Percentiles rank a stretch among this genome's conserved stretches.
phyloP scores from a whole-genome alignment of 1,140 invertebrate species.

The Hypsibius dujardini region DNA sequence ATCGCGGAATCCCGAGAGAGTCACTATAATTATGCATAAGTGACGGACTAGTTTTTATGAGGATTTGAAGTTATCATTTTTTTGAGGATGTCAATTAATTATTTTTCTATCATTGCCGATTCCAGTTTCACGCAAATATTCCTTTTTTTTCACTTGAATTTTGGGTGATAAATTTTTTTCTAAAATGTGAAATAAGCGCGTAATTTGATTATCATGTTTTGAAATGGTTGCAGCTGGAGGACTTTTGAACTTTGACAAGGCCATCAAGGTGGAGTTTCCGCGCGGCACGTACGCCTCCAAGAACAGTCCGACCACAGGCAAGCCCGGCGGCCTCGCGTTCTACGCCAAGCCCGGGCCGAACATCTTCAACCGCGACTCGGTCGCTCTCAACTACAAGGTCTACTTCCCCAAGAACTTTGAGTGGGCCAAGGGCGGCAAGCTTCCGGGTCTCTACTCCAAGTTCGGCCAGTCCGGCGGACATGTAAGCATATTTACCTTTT shows the following conservation, averaged over 20 bases:
- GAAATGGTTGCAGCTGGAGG: not conserved
- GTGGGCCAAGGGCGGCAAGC: constrained; percentile 26
- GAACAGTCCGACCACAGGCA: not conserved
- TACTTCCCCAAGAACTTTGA: constrained; percentile 25
- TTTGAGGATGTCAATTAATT: no score
- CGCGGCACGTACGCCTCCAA: not conserved
- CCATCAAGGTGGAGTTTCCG: not conserved
- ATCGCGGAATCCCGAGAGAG: no score
- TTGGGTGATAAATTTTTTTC: no score
- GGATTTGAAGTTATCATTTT: no score
- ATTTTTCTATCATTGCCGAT: no score
- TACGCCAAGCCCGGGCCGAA: constrained; percentile 3
- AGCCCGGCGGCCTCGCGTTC: not conserved
- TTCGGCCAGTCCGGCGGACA: constrained; percentile 23
- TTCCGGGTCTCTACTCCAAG: constrained; percentile 26
- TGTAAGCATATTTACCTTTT: no score
- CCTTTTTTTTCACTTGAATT: no score
- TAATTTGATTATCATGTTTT: no score
- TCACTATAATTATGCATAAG: no score
- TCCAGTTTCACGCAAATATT: no score
- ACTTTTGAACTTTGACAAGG: not conserved
- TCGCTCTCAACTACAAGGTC: constrained; percentile 19
- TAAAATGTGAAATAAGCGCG: no score
- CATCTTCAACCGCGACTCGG: constrained; percentile 5
- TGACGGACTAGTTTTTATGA: no score